phyloP scores from a whole-genome alignment of 2,888 invertebrate species.

The Cordilura impudica region DNA sequence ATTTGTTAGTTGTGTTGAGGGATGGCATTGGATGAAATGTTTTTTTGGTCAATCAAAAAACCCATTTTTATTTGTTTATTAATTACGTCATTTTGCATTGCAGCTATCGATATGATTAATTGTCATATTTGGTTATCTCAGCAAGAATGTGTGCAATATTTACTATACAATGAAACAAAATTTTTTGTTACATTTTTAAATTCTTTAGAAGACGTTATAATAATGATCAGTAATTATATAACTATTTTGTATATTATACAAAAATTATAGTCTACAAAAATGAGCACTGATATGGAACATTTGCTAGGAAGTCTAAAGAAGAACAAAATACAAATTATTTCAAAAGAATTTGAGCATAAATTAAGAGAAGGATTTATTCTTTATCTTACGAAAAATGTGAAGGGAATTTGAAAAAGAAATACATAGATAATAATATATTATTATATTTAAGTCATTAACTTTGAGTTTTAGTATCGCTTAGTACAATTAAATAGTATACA shows the following conservation, averaged over 20 bases:
- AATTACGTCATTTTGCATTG: too few species aligned
- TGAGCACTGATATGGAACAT: constrained; percentile 34
- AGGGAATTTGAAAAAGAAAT: too few species aligned
- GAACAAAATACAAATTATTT: background rate
- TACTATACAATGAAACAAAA: background rate
- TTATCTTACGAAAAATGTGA: background rate
- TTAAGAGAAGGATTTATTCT: background rate
- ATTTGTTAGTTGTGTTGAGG: too few species aligned
- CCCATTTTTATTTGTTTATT: too few species aligned
- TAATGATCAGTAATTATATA: constrained; percentile 41
- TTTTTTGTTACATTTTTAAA: background rate
- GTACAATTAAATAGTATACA: too few species aligned
- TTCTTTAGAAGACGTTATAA: background rate
- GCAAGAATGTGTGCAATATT: constrained; percentile 25
- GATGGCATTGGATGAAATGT: too few species aligned
- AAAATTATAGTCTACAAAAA: background rate
- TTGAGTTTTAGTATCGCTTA: too few species aligned
- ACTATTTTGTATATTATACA: background rate
- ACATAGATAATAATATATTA: too few species aligned
- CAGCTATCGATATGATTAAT: too few species aligned
- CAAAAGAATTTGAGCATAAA: constrained; percentile 12
- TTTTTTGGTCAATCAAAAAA: too few species aligned
- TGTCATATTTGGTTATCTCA: background rate
- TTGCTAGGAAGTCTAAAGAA: background rate
- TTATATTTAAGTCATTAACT: too few species aligned